Base-by-base conservation (phyloP, 1,140 invertebrate species). In the Musca domestica region DNA sequence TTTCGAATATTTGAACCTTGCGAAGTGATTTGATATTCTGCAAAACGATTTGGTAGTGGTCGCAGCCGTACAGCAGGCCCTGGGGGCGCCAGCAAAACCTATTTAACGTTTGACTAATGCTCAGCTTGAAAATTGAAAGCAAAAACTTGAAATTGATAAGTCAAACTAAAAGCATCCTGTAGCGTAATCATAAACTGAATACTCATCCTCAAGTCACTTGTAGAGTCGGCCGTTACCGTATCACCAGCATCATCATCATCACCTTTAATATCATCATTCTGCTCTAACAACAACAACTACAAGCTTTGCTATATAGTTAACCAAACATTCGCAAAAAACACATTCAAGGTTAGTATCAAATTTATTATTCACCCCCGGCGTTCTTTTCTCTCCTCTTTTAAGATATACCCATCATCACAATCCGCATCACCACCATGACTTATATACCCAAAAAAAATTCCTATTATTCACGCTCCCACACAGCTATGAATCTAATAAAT, bases 401-500 rank as follows among this genome's bases (percentile, higher is more conserved):
- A 41, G 34, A 41, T 41, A 41, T 9, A 7, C 10, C 10, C 34
- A 41, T 2, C 34, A 41, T 41, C 34, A 68, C 52, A 46, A 68
- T 51, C 23, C n/a, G n/a, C n/a, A n/a, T 22, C 64, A 15, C 46
- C 52, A 51, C 41, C 56, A 79, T 79, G 77, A 79, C 73, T 69
- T 79, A 77, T 71, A 77, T 77, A 75, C 77, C 74, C 68, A 80
- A 80, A 72, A 80, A 74, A 73, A 73, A 80, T 77, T 71, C 78
- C 70, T 78, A 80, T 61, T 61, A 41, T 61, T 34, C 56, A 30
- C 56, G 56, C 75, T 71, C 78, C 72, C 78, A 79, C 75, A 74
- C 83, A 87, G 86, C 83, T 77, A 91, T 92, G 90, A 91, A 92
- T 85, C 86, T 90, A 72, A 88, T 90, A 73, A 91, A 91, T 77